Evolutionary conservation across 2,113 vertebrate genomes (phyloP), one percentile per base, ranked within the genome.

Genomic region (Larimichthys polyactis): DNA sequence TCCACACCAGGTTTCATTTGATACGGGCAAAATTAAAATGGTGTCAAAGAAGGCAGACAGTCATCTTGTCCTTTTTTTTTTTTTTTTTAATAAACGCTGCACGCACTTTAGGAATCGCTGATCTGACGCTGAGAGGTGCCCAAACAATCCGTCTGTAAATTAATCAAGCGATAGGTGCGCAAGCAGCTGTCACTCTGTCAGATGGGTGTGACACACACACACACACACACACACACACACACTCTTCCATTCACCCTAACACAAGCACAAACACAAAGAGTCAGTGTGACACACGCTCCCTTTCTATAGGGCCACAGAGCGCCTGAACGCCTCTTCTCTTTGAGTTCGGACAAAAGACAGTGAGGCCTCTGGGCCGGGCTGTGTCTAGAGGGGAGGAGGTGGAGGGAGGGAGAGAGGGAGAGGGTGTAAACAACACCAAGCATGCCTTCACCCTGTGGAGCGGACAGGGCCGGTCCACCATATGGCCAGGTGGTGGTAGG

Each of bases 131-230:
- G 76, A 24, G 27, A 77, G 6, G 57, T 11, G 32, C 46, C 59
- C 40, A 40, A 63, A 70, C 51, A 63, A 54, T 29, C 63, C 24
- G 20, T 71, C 64, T 76, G 29, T 49, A 7, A 16, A 59, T 58
- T 70, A 58, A 59, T 62, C 22, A 16, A 78, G 24, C 64, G 20
- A 83, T 69, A 86, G 73, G 65, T 71, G 81, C 62, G 81, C 81
- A 81, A 71, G 8, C 86, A 89, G 63, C 91, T 85, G 76, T 88
- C 86, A 68, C 55, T 68, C 20, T 44, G 87, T 87, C 90, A 88
- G 89, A 92, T 90, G 86, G 88, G 85, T 22, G 68, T 92, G 87
- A 86, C 82, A 91, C 78, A 79, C 82, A 83, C 78, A 78, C 84
- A n/a, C 81, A 46, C 71, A 72, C 79, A 81, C 80, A 51, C 71